These are phyloP conservation scores for Benthosema pterotum DNA, from an alignment of 2,797 vertebrate genomes.

Conservation along the genomic window DNA sequence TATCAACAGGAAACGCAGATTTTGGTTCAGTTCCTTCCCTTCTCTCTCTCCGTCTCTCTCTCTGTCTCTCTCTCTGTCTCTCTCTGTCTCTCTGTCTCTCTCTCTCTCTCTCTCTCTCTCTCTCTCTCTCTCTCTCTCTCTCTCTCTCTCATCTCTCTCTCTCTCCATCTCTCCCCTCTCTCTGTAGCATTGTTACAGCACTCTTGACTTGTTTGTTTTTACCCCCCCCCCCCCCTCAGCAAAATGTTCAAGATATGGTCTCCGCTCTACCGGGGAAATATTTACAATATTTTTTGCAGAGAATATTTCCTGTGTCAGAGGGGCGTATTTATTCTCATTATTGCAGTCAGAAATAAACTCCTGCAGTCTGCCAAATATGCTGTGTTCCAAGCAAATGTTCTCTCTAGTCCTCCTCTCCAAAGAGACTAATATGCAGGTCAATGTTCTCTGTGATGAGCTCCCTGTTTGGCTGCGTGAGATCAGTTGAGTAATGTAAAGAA, in stretches of 20 bases:
- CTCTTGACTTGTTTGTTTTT: constrained; percentile 1
- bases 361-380: constrained; percentile 17
- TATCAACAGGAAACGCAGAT: constrained; percentile 80
- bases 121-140: too few relatives aligned
- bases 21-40: constrained; percentile 72
- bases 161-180: not conserved
- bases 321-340: constrained; percentile 27
- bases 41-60: constrained; percentile 23
- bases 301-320: constrained; percentile 57
- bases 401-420: constrained; percentile 20
- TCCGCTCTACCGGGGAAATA: constrained; percentile 37
- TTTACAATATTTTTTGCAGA: constrained; percentile 49
- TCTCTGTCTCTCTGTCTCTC: too few relatives aligned
- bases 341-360: constrained; percentile 29
- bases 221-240: constrained; percentile 17
- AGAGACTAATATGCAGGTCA: too few relatives aligned
- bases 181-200: not conserved
- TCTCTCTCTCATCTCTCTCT: not conserved
- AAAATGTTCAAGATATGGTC: constrained; percentile 58
- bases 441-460: not conserved
- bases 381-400: constrained; percentile 43
- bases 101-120: not conserved
- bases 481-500: constrained; percentile 4
- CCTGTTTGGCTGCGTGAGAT: constrained; percentile 13
- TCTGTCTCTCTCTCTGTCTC: too few relatives aligned